Conservation (phyloP, 2,888 invertebrate genomes). For the Pseudoips prasinana region DNA sequence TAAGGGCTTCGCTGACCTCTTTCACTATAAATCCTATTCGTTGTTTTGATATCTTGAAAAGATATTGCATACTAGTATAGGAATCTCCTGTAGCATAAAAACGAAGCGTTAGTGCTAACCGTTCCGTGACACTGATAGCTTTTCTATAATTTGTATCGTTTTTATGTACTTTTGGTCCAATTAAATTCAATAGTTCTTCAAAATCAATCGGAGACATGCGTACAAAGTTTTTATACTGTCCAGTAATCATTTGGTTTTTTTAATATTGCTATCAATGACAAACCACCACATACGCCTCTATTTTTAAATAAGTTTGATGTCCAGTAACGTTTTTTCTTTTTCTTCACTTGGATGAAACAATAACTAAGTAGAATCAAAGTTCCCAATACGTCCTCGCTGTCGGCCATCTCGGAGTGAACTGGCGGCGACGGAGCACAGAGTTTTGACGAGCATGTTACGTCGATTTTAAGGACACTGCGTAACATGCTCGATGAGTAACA, state of each 20-base stretch:
- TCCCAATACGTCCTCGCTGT: constrained; percentile 15
- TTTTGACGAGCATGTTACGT: constrained; percentile 14
- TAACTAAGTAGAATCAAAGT: constrained; percentile 23
- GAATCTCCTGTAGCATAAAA: constrained; percentile 15
- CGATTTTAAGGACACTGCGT: constrained; percentile 15
- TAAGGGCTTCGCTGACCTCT: constrained; percentile 20
- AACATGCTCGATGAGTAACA: constrained; percentile 6
- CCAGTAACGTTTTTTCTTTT: constrained; percentile 27
- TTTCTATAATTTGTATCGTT: constrained; percentile 20
- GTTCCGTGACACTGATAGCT: constrained; percentile 21
- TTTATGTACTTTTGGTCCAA: constrained; percentile 22
- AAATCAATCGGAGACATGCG: constrained; percentile 24
- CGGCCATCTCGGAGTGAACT: constrained; percentile 13
- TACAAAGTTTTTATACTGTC: constrained; percentile 25
- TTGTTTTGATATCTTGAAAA: constrained; percentile 23
- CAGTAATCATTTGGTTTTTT: constrained; percentile 19
- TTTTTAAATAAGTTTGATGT: constrained; percentile 26
- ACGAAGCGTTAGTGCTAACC: constrained; percentile 17
- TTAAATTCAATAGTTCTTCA: constrained; percentile 24
- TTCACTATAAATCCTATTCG: constrained; percentile 18
- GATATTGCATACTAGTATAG: constrained; percentile 20
- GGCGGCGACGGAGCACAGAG: constrained; percentile 10
- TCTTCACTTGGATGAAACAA: constrained; percentile 27
- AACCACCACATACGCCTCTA: constrained; percentile 17
- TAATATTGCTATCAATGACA: constrained; percentile 11